These are phyloP conservation scores for Stigmatopora argus DNA, from an alignment of 2,113 vertebrate species.

Conservation along the genomic window DNA sequence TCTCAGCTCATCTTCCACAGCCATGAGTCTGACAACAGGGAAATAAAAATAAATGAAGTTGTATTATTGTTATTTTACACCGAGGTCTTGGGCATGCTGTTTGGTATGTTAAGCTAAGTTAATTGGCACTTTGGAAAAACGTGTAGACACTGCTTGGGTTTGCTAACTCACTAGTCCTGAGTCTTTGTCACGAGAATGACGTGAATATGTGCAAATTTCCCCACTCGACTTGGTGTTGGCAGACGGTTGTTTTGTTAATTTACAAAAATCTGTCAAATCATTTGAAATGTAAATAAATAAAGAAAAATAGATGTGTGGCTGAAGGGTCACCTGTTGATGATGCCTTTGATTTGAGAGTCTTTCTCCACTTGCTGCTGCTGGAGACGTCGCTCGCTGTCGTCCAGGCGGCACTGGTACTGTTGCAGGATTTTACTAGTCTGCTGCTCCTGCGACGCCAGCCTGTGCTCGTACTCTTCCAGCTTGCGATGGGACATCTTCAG, in stretches of 20 bases:
- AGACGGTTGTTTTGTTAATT: no score
- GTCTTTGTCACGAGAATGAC: background rate
- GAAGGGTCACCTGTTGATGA: conserved; percentile 84
- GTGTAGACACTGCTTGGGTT: background rate
- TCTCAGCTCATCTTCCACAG: conserved; percentile 78
- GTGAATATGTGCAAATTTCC: background rate
- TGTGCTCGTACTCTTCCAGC: conserved; percentile 90
- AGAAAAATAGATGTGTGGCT: background rate
- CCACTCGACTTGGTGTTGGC: background rate
- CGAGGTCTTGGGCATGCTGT: conserved; percentile 43
- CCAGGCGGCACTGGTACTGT: conserved; percentile 90
- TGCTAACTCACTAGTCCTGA: background rate
- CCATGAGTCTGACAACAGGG: conserved; percentile 75
- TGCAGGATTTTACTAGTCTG: conserved; percentile 89
- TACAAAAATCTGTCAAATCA: no score
- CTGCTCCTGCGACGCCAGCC: conserved; percentile 84
- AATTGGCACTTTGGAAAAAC: no score
- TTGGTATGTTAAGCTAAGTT: no score
- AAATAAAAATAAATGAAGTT: conserved; percentile 48
- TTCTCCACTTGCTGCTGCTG: conserved; percentile 90
- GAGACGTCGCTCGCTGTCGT: conserved; percentile 89
- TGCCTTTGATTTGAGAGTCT: conserved; percentile 95
- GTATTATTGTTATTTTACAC: conserved; percentile 35
- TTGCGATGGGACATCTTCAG: conserved; percentile 95
- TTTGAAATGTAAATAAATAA: background rate